Base-by-base conservation (phyloP, 2,113 vertebrate genomes). In the Neoarius graeffei region DNA sequence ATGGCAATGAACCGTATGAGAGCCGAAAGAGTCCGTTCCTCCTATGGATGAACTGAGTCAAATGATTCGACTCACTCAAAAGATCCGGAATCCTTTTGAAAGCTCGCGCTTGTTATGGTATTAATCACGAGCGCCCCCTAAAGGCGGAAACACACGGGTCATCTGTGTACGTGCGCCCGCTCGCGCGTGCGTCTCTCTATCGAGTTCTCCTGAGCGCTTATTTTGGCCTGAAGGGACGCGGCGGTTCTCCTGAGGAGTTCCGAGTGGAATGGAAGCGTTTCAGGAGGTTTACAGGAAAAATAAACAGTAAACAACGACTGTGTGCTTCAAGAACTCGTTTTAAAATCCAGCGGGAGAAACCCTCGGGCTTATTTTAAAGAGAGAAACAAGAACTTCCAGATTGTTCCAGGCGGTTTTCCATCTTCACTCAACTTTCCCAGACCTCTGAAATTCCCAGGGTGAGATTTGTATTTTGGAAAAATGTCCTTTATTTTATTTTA, bases 191-290 rank as follows among this genome's bases (percentile, higher is more conserved):
- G 42, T 3, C 42, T 42, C 42, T 52, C 25, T 5, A 83, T 62
- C 86, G 80, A 73, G 69, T 52, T 60, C 7, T 87, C 80, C 19
- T 35, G 62, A 48, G 35, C 86, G 81, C 59, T 62, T 87, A 9
- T 50, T 83, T 48, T 52, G 80, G 86, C 69, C 86, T 87, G 67
- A 48, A 0, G 80, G 80, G 42, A 4, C 35, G 35, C 1, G 35
- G 2, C 17, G 59, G 6, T 69, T 7, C 30, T n/a, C n/a, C n/a
- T 42, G 5, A 2, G 77, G 76, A 79, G 2, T n/a, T n/a, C n/a
- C n/a, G n/a, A n/a, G n/a, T n/a, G n/a, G 6, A 52, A 1, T 30
- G 1, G 80, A 73, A 11, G 30, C 1, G 83, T 56, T 5, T 20
- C 15, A 9, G 66, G 48, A 56, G 30, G 19, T 71, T 25, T 0